Evolutionary conservation across 1,140 invertebrate genomes (phyloP).

Genomic region (Magallana ariakensis): DNA sequence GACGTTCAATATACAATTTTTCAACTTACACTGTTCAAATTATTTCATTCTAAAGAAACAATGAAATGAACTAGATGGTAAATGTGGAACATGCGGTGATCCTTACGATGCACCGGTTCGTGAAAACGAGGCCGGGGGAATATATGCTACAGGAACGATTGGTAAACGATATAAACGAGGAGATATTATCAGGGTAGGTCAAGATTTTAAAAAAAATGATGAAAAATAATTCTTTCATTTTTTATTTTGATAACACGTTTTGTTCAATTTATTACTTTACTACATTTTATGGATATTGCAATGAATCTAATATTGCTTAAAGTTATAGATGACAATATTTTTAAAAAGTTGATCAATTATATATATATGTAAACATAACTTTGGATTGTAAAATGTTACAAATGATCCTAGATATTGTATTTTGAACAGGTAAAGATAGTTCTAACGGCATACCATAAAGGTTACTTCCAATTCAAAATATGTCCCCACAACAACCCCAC

Average conservation of each 20-base stretch:
- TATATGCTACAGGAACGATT: constrained; percentile 74
- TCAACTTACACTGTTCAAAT: no score
- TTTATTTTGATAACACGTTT: no score
- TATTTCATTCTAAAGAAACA: constrained; percentile 10
- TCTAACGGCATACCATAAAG: constrained; percentile 70
- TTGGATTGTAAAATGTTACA: no score
- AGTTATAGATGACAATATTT: no score
- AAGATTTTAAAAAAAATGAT: no score
- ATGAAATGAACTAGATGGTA: constrained; percentile 67
- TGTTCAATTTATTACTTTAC: no score
- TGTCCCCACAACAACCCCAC: constrained; percentile 59
- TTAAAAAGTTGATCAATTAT: no score
- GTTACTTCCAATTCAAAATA: constrained; percentile 53
- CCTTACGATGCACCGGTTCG: constrained; percentile 61
- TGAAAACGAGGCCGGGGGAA: constrained; percentile 75
- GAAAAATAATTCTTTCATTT: no score
- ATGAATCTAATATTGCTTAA: no score
- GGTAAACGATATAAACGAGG: constrained; percentile 62
- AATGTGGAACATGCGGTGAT: constrained; percentile 79
- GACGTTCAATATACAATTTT: no score
- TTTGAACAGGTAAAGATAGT: constrained; percentile 57
- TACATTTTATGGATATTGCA: no score
- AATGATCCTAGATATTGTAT: background rate
- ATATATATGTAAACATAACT: no score
- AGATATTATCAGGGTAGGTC: constrained; percentile 19